Conservation (phyloP, 2,797 vertebrate genomes). For the Paguma larvata region DNA sequence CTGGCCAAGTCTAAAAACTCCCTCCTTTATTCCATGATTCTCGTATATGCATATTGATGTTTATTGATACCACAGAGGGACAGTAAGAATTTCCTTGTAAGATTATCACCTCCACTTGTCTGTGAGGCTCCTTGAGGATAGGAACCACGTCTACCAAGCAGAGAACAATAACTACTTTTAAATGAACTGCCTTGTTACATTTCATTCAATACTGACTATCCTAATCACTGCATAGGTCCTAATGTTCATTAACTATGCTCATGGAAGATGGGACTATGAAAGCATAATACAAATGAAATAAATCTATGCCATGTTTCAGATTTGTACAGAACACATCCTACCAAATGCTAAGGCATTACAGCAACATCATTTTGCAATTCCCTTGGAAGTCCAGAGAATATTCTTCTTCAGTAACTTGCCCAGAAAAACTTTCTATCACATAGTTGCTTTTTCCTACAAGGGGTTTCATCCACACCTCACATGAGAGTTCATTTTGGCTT, state of each 20-base stretch:
- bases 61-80: background rate
- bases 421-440: background rate
- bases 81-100: background rate
- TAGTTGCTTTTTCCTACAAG: background rate
- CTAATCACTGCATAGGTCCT: background rate
- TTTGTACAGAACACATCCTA: background rate
- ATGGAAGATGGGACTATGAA: background rate
- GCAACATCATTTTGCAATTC: background rate
- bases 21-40: background rate
- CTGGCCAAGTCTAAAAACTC: background rate
- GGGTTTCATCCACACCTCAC: background rate
- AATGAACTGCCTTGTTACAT: background rate
- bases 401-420: background rate
- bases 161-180: background rate
- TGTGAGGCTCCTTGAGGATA: background rate
- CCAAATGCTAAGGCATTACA: background rate
- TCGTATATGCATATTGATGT: background rate
- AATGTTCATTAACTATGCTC: background rate
- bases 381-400: background rate
- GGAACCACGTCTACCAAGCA: background rate
- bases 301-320: background rate
- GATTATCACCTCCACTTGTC: background rate
- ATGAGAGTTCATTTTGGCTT: constrained; percentile 2
- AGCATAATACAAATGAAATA: background rate
- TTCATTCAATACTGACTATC: background rate